Base-by-base conservation (phyloP, 2,113 vertebrate genomes). In the Nematolebias whitei region DNA sequence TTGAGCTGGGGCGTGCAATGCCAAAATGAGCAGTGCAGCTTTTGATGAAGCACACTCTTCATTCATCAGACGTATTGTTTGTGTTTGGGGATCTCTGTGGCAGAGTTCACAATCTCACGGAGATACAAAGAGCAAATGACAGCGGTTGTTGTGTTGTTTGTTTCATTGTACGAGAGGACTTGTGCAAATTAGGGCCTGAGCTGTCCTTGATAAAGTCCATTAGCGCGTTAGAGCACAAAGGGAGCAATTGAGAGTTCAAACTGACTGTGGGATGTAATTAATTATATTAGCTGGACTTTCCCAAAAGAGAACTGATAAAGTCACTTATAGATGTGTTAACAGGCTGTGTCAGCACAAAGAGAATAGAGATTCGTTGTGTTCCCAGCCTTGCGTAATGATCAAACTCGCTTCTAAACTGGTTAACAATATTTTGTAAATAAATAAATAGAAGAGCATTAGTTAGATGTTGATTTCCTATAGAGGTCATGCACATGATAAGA, bases 211-310 rank as follows among this genome's bases (percentile, higher is more conserved):
- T 84, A 71, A 79, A 68, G 77, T 84, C 55, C 48, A 80, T 82
- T 74, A 43, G 71, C 38, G 2, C 20, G 10, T 48, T 62, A 66
- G 80, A 60, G 76, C 68, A 75, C 61, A 68, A 66, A 78, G 14
- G 10, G 58, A 83, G 55, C 69, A 60, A 85, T 63, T 83, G 56
- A 70, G 78, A 79, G 84, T 76, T 63, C 79, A 89, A 88, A 89
- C 68, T 62, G 60, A 84, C 82, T 24, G 52, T 50, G 38, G 68
- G 70, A 85, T 20, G 64, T 74, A 86, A 87, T 82, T 84, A 90
- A 84, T 84, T 88, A 60, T 61, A 76, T 90, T 83, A 85, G 82
- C 71, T 26, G 38, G 58, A 86, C 58, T 61, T 65, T 76, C 88
- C 80, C 87, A 54, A 61, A 72, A 78, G 86, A 82, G 22, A 6